Percentiles rank a stretch among this genome's conserved stretches.
Evolutionary conservation across 2,797 vertebrate genomes (phyloP).

Genomic region (Danionella dracula): DNA sequence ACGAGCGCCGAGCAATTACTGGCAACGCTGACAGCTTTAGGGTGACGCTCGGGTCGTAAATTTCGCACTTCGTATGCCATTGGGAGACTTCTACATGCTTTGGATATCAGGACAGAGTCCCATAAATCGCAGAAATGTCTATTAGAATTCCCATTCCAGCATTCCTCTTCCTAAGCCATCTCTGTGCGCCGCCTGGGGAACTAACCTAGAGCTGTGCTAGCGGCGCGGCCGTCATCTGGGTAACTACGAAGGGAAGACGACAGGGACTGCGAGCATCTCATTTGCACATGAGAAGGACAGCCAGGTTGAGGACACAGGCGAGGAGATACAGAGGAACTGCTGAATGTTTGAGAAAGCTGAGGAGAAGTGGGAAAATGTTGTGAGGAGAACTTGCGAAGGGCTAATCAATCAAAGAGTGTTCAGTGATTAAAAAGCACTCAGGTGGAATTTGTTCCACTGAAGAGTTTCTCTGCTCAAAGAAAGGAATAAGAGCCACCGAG

Average conservation of each 20-base stretch:
- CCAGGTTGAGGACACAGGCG: background rate
- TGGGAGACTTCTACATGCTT: constrained; percentile 27
- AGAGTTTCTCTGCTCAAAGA: constrained; percentile 9
- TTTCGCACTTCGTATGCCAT: constrained; percentile 30
- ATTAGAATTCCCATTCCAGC: constrained; percentile 29
- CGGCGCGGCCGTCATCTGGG: background rate
- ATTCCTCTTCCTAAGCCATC: constrained; percentile 1
- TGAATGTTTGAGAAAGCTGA: constrained; percentile 9
- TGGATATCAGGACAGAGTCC: constrained; percentile 26
- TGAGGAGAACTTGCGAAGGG: background rate
- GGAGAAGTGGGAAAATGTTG: background rate
- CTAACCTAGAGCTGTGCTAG: constrained; percentile 9
- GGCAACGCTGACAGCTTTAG: constrained; percentile 44
- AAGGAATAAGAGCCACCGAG: constrained; percentile 7
- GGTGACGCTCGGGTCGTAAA: constrained; percentile 33
- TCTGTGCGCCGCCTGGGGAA: background rate
- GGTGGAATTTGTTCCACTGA: constrained; percentile 20
- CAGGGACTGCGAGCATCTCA: constrained; percentile 15
- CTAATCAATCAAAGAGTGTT: constrained; percentile 26
- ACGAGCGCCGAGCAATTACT: constrained; percentile 47
- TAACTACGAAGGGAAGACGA: constrained; percentile 5
- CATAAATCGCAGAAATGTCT: constrained; percentile 36
- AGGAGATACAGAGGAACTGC: background rate
- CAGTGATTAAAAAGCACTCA: constrained; percentile 25
- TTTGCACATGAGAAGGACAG: constrained; percentile 26